Evolutionary conservation across 2,888 invertebrate genomes (phyloP).

Genomic region (Drosophila barbarae): DNA sequence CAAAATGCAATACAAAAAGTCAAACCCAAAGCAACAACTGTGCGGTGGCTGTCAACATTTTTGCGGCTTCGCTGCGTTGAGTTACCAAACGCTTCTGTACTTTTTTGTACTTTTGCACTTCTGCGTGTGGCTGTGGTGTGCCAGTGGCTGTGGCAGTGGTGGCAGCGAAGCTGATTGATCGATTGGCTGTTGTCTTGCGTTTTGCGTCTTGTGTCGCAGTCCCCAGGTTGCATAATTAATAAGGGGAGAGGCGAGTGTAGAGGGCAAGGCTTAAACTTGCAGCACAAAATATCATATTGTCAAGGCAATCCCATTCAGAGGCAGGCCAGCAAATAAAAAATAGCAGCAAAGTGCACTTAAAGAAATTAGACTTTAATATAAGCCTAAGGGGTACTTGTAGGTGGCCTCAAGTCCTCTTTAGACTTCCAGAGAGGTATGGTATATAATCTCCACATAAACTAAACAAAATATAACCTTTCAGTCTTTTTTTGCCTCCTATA

Average conservation of each 20-base stretch:
- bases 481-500: not conserved
- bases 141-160: constrained; percentile 17
- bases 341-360: constrained; percentile 5
- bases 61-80: constrained; percentile 60
- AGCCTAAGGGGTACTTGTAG: not conserved
- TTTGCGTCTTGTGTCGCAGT: constrained; percentile 45
- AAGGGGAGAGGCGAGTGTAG: constrained; percentile 34
- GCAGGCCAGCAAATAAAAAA: constrained; percentile 18
- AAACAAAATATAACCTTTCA: not conserved
- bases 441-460: no score
- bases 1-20: constrained; percentile 17
- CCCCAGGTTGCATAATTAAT: constrained; percentile 70
- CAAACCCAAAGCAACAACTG: constrained; percentile 35
- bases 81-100: constrained; percentile 66
- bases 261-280: constrained; percentile 49
- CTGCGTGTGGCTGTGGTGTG: constrained; percentile 32
- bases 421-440: not conserved
- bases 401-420: not conserved
- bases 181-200: constrained; percentile 46
- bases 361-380: not conserved
- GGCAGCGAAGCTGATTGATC: constrained; percentile 62
- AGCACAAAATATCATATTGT: constrained; percentile 56
- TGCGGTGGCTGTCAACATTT: constrained; percentile 55
- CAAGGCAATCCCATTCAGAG: constrained; percentile 44
- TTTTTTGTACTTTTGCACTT: constrained; percentile 14